Percentiles rank a stretch among this genome's conserved stretches.
phyloP scores from a whole-genome alignment of 2,888 invertebrate species.

The Aspidiotus destructor region DNA sequence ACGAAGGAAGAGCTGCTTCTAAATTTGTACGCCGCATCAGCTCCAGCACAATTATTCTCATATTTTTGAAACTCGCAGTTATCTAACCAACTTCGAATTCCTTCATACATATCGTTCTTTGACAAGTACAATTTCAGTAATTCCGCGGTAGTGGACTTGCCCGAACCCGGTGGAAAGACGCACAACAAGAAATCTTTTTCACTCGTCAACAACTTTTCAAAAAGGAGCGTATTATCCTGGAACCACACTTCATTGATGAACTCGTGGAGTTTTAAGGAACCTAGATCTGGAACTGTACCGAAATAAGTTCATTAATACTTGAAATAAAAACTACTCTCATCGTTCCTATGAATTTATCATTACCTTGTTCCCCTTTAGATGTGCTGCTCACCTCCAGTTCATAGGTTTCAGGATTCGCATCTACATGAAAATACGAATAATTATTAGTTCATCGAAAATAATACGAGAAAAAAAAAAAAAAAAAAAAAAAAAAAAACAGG shows the following conservation, averaged over 20 bases:
- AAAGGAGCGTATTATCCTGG: constrained; percentile 8
- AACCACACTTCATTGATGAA: not conserved
- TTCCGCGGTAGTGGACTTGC: constrained; percentile 9
- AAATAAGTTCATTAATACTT: too few species aligned
- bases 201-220: not conserved
- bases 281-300: not conserved
- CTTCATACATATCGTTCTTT: constrained; percentile 1
- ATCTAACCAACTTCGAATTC: constrained; percentile 13
- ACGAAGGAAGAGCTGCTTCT: constrained; percentile 10
- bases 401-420: not conserved
- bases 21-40: not conserved
- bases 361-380: not conserved
- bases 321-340: too few species aligned
- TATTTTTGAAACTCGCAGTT: constrained; percentile 13
- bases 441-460: too few species aligned
- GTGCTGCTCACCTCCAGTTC: not conserved
- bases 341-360: too few species aligned
- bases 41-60: constrained; percentile 2
- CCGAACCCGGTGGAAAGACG: constrained; percentile 13
- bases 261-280: not conserved
- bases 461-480: too few species aligned
- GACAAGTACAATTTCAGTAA: constrained; percentile 13
- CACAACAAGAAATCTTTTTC: not conserved
- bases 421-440: too few species aligned
- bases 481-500: too few species aligned